phyloP scores from a whole-genome alignment of 2,797 vertebrate genomes.

The Propithecus deckenii region DNA sequence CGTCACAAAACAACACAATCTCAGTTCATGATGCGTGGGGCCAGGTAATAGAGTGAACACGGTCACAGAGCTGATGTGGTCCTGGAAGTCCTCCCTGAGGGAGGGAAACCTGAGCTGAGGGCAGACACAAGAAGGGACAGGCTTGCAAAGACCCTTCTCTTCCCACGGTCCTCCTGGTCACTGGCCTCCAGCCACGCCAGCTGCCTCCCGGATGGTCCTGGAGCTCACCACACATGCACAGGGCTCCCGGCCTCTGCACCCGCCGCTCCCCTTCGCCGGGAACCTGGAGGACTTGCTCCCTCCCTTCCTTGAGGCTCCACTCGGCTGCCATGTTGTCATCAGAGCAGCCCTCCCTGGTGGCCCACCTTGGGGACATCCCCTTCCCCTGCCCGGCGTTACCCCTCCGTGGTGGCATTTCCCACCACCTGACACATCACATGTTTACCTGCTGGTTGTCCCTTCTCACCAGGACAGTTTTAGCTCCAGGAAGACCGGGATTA shows the following conservation, averaged over 20 bases:
- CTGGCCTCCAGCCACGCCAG: background rate
- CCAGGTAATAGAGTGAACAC: background rate
- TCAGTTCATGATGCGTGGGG: accelerated
- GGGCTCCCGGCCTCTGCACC: background rate
- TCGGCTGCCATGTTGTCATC: accelerated
- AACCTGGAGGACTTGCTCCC: background rate
- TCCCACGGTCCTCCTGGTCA: background rate
- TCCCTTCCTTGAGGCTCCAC: background rate
- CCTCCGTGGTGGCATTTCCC: accelerated
- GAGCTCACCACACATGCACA: accelerated
- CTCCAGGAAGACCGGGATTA: background rate
- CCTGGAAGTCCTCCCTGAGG: too few relatives aligned
- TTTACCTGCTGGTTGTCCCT: too few relatives aligned
- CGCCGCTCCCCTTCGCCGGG: too few relatives aligned
- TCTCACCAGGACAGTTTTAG: too few relatives aligned
- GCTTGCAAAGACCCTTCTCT: background rate
- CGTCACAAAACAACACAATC: accelerated
- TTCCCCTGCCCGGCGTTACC: too few relatives aligned
- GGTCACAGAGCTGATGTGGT: background rate
- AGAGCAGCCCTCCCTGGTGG: background rate
- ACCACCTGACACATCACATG: background rate
- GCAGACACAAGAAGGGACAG: background rate
- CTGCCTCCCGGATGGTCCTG: background rate
- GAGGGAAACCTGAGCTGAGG: background rate
- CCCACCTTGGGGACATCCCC: too few relatives aligned